These are phyloP conservation scores for Onchidella celtica DNA, from an alignment of 2,888 invertebrate species.

Conservation along the genomic window DNA sequence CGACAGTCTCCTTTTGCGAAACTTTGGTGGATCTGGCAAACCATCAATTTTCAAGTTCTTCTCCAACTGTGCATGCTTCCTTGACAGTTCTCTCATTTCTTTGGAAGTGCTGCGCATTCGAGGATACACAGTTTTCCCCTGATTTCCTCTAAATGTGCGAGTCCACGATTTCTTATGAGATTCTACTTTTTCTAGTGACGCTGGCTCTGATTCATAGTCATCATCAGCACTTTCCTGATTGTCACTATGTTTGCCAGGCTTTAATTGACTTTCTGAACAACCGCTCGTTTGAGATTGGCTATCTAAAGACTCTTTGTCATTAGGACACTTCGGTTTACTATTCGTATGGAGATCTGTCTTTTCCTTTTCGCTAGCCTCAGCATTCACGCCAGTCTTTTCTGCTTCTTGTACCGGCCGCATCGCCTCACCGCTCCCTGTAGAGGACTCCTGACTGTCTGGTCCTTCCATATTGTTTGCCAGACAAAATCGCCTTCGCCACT, in stretches of 20 bases:
- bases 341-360: too few species aligned
- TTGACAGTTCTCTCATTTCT: conserved; percentile 43
- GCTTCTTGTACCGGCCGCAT: too few species aligned
- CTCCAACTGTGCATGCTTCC: conserved; percentile 44
- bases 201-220: conserved; percentile 43
- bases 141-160: background rate
- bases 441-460: background rate
- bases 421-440: background rate
- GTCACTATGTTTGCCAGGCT: background rate
- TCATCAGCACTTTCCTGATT: background rate
- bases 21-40: conserved; percentile 44
- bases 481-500: too few species aligned
- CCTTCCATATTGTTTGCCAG: background rate
- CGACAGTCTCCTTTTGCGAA: conserved; percentile 44
- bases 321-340: too few species aligned
- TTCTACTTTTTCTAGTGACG: background rate
- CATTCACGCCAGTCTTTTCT: background rate
- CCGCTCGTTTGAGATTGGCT: too few species aligned
- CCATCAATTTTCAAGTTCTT: conserved; percentile 51
- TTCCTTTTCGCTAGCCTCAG: background rate
- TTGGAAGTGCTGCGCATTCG: background rate
- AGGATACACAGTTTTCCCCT: conserved; percentile 37
- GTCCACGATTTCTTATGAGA: background rate
- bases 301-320: too few species aligned
- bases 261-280: too few species aligned